phyloP scores from a whole-genome alignment of 2,113 vertebrate species.

The Sinocyclocheilus anshuiensis region DNA sequence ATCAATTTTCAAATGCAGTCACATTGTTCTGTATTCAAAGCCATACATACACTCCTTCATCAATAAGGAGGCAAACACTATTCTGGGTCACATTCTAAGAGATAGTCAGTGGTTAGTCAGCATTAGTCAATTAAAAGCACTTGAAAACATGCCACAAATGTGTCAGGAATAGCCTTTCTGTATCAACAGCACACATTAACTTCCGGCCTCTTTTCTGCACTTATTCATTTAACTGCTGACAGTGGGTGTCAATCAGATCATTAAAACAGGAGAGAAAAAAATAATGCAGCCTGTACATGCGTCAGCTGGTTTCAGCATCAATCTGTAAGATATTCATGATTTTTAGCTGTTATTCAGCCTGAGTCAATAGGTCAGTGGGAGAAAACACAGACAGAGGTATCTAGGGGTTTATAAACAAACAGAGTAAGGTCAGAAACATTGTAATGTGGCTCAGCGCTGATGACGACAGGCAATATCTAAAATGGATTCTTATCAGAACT shows the following conservation, averaged over 20 bases:
- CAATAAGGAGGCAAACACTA: background rate
- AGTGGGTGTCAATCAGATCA: constrained; percentile 19
- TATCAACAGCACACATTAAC: background rate
- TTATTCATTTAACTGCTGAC: constrained; percentile 3
- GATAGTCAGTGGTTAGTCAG: background rate
- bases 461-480: constrained; percentile 38
- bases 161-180: constrained; percentile 18
- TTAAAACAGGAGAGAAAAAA: constrained; percentile 43
- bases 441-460: background rate
- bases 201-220: background rate
- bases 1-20: background rate
- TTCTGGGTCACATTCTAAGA: background rate
- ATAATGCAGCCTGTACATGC: background rate
- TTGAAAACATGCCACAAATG: background rate
- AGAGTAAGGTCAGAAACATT: constrained; percentile 44
- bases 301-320: constrained; percentile 27
- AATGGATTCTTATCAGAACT: constrained; percentile 34
- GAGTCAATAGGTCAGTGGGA: constrained; percentile 32
- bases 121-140: background rate
- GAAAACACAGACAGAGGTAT: constrained; percentile 15
- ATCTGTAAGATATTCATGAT: constrained; percentile 45
- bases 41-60: background rate
- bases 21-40: constrained; percentile 12
- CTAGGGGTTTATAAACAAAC: constrained; percentile 41
- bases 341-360: background rate